phyloP scores from a whole-genome alignment of 2,888 invertebrate species.

The Patella pellucida region DNA sequence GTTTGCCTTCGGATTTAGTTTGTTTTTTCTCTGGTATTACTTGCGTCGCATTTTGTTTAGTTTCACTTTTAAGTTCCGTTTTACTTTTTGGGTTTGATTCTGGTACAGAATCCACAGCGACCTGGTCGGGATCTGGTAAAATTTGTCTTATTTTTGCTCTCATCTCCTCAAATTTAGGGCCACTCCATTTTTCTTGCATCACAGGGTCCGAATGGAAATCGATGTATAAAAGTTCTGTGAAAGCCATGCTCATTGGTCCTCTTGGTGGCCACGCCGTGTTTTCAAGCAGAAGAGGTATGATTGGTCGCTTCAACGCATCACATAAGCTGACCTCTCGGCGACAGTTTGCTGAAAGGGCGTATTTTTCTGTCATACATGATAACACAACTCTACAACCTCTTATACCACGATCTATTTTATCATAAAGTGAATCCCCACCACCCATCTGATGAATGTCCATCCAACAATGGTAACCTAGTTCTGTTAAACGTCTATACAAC shows the following conservation, averaged over 20 bases:
- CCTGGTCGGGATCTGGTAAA: conserved; percentile 15
- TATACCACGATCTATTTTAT: conserved; percentile 67
- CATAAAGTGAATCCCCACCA: conserved; percentile 68
- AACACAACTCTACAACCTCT: conserved; percentile 60
- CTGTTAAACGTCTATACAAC: conserved; percentile 54
- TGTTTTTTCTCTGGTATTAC: background rate
- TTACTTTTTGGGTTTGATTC: background rate
- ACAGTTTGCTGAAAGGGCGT: conserved; percentile 66
- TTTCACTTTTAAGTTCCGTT: background rate
- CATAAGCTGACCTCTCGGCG: conserved; percentile 65
- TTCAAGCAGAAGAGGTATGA: conserved; percentile 66
- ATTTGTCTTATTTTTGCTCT: conserved; percentile 40
- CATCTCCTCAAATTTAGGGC: conserved; percentile 51
- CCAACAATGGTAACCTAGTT: conserved; percentile 63
- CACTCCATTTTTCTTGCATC: conserved; percentile 49
- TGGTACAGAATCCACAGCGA: background rate
- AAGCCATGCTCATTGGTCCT: conserved; percentile 67
- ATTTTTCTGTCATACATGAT: conserved; percentile 66
- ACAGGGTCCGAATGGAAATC: conserved; percentile 48
- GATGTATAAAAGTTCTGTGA: conserved; percentile 64
- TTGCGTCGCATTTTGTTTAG: background rate
- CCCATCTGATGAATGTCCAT: conserved; percentile 70
- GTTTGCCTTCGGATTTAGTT: background rate
- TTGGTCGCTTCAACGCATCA: conserved; percentile 65
- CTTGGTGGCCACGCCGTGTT: conserved; percentile 64